Conservation (phyloP, 2,797 vertebrate genomes). For the Pangasius krempfi region DNA sequence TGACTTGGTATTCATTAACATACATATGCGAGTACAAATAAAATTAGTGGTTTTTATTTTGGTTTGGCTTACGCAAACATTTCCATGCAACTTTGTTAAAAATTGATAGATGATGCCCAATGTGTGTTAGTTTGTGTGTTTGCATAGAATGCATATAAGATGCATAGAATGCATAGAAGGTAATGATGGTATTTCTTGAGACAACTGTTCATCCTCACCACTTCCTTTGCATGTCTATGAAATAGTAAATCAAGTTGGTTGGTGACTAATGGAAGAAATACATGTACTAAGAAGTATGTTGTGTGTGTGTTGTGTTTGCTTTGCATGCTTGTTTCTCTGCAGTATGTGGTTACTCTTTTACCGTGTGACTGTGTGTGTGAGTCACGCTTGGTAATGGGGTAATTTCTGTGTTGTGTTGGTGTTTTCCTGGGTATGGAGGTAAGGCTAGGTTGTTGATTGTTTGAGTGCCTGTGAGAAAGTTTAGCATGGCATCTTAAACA, state of each 20-base stretch:
- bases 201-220: constrained; percentile 29
- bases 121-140: background rate
- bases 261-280: constrained; percentile 9
- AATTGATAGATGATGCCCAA: background rate
- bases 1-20: background rate
- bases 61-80: background rate
- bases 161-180: too few relatives aligned
- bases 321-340: background rate
- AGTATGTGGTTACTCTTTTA: background rate
- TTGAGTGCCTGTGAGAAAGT: background rate
- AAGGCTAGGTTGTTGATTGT: background rate
- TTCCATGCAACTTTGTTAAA: background rate
- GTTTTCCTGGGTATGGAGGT: constrained; percentile 41
- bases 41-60: background rate
- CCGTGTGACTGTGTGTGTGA: constrained; percentile 1
- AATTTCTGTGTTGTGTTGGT: constrained; percentile 47
- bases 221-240: constrained; percentile 37
- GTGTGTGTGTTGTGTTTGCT: background rate
- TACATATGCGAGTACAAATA: background rate
- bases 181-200: background rate
- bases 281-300: too few relatives aligned
- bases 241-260: constrained; percentile 31
- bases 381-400: background rate
- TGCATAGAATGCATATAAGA: background rate
- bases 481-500: background rate